Evolutionary conservation across 2,888 invertebrate species (phyloP), one percentile per base, ranked within the genome.

Genomic region (Trachelus stipa): DNA sequence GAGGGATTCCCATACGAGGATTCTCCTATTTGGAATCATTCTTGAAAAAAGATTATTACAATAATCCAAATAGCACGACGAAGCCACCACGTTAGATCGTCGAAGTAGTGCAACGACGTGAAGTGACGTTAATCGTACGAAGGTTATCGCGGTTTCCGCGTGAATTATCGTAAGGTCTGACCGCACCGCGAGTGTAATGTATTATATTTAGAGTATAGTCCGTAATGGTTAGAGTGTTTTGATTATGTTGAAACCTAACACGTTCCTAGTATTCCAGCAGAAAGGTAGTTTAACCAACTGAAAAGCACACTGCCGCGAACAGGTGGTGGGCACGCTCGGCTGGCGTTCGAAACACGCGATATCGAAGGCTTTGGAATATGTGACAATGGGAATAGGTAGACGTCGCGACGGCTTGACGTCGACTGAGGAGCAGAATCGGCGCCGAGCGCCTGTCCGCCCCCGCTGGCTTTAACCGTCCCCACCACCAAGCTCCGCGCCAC

Each of bases 341-440:
- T 74, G 78, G 82, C 78, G 76, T 80, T 78, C 80, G 80, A 77
- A 77, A 84, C 87, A 86, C 85, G 86, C 87, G 84, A 85, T 71
- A 12, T 71, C 76, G 79, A 79, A 75, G 69, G 75, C 35, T 68
- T 69, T 68, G 73, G 73, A 77, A 71, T 69, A 68, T 79, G 56
- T 23, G 80, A 79, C 80, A 81, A 79, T 79, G 80, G 78, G 81
- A 84, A 86, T 83, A 89, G 88, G 86, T 86, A 87, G 86, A 86
- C 89, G 88, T 88, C 90, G 87, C 90, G 90, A 90, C 91, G 90
- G 90, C 88, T 87, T 88, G 88, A 90, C 90, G 91, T 90, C 90
- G 91, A 91, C 91, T 91, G 89, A 90, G 85, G 88, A 83, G 84
- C 85, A 83, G 79, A 76, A 83, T 80, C 85, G 84, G 85, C 86